A percentile compares a stretch with the other conserved stretches of the same genome.
These are phyloP conservation scores for Gymnocypris eckloni DNA, from an alignment of 2,797 vertebrate species.

Conservation along the genomic window DNA sequence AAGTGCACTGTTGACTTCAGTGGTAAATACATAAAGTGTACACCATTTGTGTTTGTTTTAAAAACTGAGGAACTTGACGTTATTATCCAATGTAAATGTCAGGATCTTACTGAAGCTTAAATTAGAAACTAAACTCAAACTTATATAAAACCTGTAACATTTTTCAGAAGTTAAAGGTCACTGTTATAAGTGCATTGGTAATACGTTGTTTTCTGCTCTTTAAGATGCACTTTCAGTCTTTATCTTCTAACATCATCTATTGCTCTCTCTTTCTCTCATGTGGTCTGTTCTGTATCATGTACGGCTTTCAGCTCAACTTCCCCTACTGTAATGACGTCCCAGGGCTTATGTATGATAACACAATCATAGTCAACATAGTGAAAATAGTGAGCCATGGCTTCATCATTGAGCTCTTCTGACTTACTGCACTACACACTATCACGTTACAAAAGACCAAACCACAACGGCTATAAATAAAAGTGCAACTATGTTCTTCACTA, in stretches of 20 bases:
- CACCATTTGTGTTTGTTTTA: conserved; percentile 1
- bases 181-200: not conserved
- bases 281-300: conserved; percentile 29
- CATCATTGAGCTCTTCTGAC: conserved; percentile 50
- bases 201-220: not conserved
- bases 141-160: not conserved
- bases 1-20: not conserved
- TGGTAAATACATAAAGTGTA: not conserved
- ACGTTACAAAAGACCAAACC: conserved; percentile 53
- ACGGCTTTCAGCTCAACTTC: conserved; percentile 26
- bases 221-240: not conserved
- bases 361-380: conserved; percentile 43
- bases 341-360: conserved; percentile 50
- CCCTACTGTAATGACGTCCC: conserved; percentile 22
- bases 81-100: not conserved
- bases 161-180: not conserved
- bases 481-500: conserved; percentile 52
- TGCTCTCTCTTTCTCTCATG: not conserved
- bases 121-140: not conserved
- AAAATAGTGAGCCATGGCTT: conserved; percentile 43
- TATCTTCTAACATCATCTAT: conserved; percentile 8
- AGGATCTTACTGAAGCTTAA: not conserved
- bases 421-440: conserved; percentile 40
- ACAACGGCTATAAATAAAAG: conserved; percentile 62
- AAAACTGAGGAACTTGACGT: not conserved